These are phyloP conservation scores for Peromyscus maniculatus DNA, from an alignment of 2,113 vertebrate species.

Conservation along the genomic window DNA sequence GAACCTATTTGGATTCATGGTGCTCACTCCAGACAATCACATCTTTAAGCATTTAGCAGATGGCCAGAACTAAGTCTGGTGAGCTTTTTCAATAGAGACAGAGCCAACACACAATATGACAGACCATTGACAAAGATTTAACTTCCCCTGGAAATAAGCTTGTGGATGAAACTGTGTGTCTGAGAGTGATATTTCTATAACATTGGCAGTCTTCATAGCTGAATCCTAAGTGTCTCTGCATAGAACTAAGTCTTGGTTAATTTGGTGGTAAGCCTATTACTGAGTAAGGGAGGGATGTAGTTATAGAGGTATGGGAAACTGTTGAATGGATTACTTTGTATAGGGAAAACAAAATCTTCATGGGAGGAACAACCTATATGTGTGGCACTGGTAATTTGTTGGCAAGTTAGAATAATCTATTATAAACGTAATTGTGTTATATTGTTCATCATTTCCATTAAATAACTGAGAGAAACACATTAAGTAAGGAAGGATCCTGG, in stretches of 20 bases:
- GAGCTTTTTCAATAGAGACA: not conserved
- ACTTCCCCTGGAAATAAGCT: constrained; percentile 57
- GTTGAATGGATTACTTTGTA: not conserved
- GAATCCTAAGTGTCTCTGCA: not conserved
- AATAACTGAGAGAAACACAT: not conserved
- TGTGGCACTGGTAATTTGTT: not conserved
- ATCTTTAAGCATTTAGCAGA: constrained; percentile 66
- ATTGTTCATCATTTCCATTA: not conserved
- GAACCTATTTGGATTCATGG: constrained; percentile 62
- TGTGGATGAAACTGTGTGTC: not conserved
- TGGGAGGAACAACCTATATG: not conserved
- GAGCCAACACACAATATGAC: not conserved
- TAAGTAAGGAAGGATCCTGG: not conserved
- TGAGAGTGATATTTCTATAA: not conserved
- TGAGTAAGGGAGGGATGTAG: not conserved
- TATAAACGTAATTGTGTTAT: not conserved
- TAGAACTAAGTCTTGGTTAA: not conserved
- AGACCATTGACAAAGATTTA: constrained; percentile 37
- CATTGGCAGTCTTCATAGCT: not conserved
- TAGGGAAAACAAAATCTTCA: not conserved
- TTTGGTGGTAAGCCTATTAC: not conserved
- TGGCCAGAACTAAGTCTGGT: constrained; percentile 66
- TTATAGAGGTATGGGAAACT: not conserved
- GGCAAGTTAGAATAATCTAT: not conserved
- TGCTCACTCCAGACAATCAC: constrained; percentile 45